Evolutionary conservation across 1,140 invertebrate genomes (phyloP), one percentile per base, ranked within the genome.

Genomic region (Cephus cinctus): DNA sequence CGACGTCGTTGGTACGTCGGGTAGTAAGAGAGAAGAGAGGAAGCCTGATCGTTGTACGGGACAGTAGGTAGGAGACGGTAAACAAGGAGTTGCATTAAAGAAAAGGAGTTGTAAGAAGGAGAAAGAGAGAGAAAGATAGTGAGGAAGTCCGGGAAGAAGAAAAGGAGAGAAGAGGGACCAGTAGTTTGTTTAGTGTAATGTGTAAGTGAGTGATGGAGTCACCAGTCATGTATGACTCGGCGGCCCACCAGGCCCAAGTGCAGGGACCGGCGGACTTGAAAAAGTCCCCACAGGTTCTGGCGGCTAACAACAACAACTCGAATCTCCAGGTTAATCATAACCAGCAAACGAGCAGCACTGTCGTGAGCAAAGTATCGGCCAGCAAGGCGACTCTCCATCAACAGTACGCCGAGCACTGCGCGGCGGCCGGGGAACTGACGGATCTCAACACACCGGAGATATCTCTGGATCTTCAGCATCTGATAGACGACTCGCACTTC

Each of bases 391-490:
- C 50, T 43, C 73, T 84, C 53, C 71, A 83, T 55, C 83, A 80
- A 54, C 84, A 80, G 47, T 88, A 86, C 69, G 79, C 82, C 11
- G 83, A 87, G 16, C 83, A 80, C 36, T 75, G 71, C 41, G 74
- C 74, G 1, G 65, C 67, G 0, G 71, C 71, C 23, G 78, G 84
- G 22, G 90, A 94, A 59, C 77, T 94, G 38, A 87, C 89, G 55
- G 91, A 94, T 63, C 79, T 95, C 48, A 92, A 90, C 67, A 89
- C 86, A 12, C 89, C 90, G 34, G 92, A 94, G 71, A 93, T 95
- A 63, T 90, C 88, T 22, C 73, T 95, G 49, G 91, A 95, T 62
- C 78, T 95, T 46, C 89, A 92, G 61, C 87, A 90, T 67, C 79
- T 95, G 56, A 94, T 94, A 59, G 91, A 94, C 72, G 91, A 94